Percentiles rank a stretch among this genome's conserved stretches.
Conservation (phyloP, 2,113 vertebrate genomes). For the Erpornis zantholeuca region DNA sequence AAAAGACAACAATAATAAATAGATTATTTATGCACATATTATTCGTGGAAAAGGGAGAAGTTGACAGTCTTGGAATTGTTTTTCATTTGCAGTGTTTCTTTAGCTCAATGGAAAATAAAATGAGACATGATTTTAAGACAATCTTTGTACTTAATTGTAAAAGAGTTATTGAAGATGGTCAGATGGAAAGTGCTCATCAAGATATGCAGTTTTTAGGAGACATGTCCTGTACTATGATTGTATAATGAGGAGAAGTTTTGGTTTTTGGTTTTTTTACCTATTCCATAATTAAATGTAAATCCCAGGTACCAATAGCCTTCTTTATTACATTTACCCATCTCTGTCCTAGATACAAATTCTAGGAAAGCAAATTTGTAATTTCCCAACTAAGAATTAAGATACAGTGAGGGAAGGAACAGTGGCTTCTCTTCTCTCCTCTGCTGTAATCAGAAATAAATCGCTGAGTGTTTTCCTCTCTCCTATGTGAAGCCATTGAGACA, state of each 20-base stretch:
- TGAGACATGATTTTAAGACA: neutral
- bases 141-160: neutral
- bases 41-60: neutral
- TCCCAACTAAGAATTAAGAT: neutral
- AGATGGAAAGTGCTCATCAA: neutral
- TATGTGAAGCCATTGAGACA: neutral
- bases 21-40: neutral
- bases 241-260: neutral
- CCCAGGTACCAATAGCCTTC: neutral
- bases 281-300: neutral
- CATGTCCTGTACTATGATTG: fast-evolving
- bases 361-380: neutral
- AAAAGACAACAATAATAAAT: neutral
- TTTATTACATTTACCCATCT: neutral
- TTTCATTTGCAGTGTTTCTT: neutral
- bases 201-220: neutral
- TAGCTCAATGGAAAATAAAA: neutral
- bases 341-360: neutral
- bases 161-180: neutral
- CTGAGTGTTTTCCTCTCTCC: neutral
- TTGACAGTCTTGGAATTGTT: neutral
- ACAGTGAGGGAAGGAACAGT: neutral
- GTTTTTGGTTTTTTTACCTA: too few relatives aligned
- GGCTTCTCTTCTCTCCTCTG: neutral
- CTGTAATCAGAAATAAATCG: neutral